phyloP scores from a whole-genome alignment of 2,797 vertebrate species.

The Podarcis lilfordi region DNA sequence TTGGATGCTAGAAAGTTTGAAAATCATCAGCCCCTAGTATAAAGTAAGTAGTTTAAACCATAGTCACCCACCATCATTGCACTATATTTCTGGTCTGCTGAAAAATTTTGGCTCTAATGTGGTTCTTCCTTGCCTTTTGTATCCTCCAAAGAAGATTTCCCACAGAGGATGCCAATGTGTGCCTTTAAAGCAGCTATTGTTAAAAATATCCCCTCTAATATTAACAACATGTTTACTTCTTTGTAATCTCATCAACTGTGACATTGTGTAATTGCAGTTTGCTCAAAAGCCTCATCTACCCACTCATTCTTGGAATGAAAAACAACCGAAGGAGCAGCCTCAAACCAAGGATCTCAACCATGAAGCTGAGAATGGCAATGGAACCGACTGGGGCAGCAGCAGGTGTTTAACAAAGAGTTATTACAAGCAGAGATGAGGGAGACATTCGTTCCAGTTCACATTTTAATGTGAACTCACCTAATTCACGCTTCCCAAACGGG shows the following conservation, averaged over 20 bases:
- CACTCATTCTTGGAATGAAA: constrained; percentile 61
- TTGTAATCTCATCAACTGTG: constrained; percentile 72
- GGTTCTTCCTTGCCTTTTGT: constrained; percentile 49
- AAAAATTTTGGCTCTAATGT: constrained; percentile 58
- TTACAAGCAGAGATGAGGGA: not conserved
- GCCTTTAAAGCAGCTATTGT: constrained; percentile 65
- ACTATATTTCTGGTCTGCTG: constrained; percentile 44
- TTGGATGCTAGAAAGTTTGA: not conserved
- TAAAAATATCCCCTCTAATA: constrained; percentile 68
- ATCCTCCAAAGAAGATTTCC: constrained; percentile 65
- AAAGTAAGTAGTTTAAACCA: not conserved
- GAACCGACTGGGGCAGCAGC: no score
- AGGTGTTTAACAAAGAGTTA: not conserved
- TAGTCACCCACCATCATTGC: not conserved
- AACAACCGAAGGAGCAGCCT: constrained; percentile 35
- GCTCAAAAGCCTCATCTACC: constrained; percentile 68
- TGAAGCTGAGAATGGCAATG: constrained; percentile 1
- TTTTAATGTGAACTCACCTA: no score
- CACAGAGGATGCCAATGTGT: constrained; percentile 66
- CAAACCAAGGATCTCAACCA: not conserved
- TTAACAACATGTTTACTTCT: constrained; percentile 69
- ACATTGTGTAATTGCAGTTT: constrained; percentile 72
- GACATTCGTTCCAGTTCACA: no score
- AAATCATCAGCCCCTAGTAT: not conserved
- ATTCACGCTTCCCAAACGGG: no score